Conservation (phyloP, 2,888 invertebrate genomes). For the Trypoxylon attenuatum region DNA sequence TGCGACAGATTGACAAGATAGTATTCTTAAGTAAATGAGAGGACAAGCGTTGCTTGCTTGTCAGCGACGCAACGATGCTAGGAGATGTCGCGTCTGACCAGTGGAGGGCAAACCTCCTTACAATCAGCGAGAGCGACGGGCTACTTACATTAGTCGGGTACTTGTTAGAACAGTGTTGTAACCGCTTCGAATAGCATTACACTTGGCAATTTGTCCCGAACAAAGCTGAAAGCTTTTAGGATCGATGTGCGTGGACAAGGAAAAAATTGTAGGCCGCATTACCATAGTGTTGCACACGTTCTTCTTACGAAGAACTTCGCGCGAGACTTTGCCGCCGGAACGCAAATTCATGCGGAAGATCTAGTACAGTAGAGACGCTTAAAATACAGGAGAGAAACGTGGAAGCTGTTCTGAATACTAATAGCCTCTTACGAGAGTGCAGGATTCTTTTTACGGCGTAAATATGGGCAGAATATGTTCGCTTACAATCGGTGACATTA, state of each 20-base stretch:
- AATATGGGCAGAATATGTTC: too few relatives aligned
- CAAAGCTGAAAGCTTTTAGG: slow-evolving; percentile 15
- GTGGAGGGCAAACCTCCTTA: slow-evolving; percentile 5
- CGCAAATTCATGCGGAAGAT: slow-evolving; percentile 2
- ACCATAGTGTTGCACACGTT: slow-evolving; percentile 1
- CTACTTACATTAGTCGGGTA: not conserved
- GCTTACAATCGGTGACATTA: too few relatives aligned
- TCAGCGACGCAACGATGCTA: slow-evolving; percentile 7
- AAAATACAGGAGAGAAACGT: not conserved
- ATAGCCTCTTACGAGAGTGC: too few relatives aligned
- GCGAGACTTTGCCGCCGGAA: not conserved
- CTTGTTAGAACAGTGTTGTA: slow-evolving; percentile 21
- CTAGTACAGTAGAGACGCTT: not conserved
- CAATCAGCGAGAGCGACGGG: not conserved
- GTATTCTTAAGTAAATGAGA: slow-evolving; percentile 67
- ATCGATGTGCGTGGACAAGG: not conserved
- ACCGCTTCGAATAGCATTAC: slow-evolving; percentile 25
- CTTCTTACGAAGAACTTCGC: not conserved
- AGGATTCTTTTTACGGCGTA: too few relatives aligned
- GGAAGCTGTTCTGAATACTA: slow-evolving; percentile 19
- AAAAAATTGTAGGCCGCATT: slow-evolving; percentile 7
- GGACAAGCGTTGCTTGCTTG: slow-evolving; percentile 37
- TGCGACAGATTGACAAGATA: slow-evolving; percentile 60
- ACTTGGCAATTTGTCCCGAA: slow-evolving; percentile 13
- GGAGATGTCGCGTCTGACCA: slow-evolving; percentile 21